Evolutionary conservation across 2,113 vertebrate genomes (phyloP), one percentile per base, ranked within the genome.

Genomic region (Catagonus wagneri): DNA sequence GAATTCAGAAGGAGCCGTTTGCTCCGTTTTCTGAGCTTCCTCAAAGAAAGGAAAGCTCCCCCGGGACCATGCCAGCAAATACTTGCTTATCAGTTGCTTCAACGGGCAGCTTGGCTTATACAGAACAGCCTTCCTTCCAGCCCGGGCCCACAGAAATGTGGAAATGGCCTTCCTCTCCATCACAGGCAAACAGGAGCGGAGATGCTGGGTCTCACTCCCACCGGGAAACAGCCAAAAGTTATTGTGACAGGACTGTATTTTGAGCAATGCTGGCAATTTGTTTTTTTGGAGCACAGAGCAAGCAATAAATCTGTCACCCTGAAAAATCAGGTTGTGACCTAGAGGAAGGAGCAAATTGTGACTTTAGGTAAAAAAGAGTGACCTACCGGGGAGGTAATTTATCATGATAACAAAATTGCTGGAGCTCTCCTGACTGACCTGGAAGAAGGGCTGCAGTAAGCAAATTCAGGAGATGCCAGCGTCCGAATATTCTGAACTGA

Each of bases 241-340:
- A 85, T 92, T 96, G 98, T 98, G 97, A 97, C 98, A 98, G 95
- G 90, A 94, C 96, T 98, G 96, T 98, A 96, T 98, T 99, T 98
- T 98, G 97, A 98, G 98, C 98, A 98, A 98, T 98, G 98, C 98
- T 98, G 98, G 98, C 97, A 95, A 98, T 99, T 99, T 99, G 98
- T 97, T 98, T 99, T 99, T 99, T 99, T 98, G 98, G 98, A 98
- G 98, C 98, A 97, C 98, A 98, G 98, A 98, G 99, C 99, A 98
- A 98, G 98, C 98, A 98, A 99, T 99, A 99, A 99, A 99, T 99
- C 99, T 99, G 99, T 99, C 99, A 99, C 98, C 98, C 98, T 98
- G 98, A 98, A 98, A 99, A 99, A 99, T 99, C 99, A 98, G 98
- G 99, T 98, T 99, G 98, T 98, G 98, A 98, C 98, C 98, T 98